Evolutionary conservation across 2,888 invertebrate species (phyloP).

Genomic region (Dascillus cervinus): DNA sequence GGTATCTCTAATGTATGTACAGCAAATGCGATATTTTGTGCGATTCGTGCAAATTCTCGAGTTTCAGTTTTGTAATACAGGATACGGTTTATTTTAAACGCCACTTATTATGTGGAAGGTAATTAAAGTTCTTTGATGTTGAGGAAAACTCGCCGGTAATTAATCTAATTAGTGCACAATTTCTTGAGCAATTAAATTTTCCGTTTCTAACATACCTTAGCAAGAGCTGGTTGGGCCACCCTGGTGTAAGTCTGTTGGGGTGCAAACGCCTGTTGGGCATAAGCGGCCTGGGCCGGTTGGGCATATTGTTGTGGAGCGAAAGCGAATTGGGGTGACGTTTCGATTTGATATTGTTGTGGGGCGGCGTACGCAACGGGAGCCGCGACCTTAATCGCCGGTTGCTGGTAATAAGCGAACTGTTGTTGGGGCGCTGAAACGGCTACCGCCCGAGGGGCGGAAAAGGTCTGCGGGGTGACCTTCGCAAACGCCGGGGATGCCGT

Average conservation of each 20-base stretch:
- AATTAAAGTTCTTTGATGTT: no score
- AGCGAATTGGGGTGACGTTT: conserved; percentile 12
- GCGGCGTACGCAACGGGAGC: no score
- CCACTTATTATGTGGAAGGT: no score
- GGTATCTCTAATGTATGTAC: no score
- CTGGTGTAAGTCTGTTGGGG: no score
- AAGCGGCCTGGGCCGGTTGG: neutral
- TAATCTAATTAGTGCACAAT: no score
- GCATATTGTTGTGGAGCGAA: neutral
- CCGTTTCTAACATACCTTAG: conserved; percentile 11
- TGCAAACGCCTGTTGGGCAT: conserved; percentile 1
- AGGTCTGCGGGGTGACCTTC: conserved; percentile 11
- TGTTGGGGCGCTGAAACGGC: conserved; percentile 10
- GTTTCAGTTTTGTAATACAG: no score
- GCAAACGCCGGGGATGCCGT: conserved; percentile 5
- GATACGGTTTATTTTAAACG: no score
- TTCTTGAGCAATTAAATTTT: no score
- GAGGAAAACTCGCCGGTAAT: no score
- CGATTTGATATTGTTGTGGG: conserved; percentile 12
- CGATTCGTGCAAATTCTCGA: no score
- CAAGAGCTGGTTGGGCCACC: neutral
- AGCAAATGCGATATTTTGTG: no score
- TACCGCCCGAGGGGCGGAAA: conserved; percentile 8
- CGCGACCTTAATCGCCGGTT: conserved; percentile 11
- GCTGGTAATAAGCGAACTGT: conserved; percentile 9